A percentile compares a stretch with the other conserved stretches of the same genome.
These are phyloP conservation scores for Clarias pachynema DNA, from an alignment of 2,797 vertebrate genomes.

Conservation along the genomic window DNA sequence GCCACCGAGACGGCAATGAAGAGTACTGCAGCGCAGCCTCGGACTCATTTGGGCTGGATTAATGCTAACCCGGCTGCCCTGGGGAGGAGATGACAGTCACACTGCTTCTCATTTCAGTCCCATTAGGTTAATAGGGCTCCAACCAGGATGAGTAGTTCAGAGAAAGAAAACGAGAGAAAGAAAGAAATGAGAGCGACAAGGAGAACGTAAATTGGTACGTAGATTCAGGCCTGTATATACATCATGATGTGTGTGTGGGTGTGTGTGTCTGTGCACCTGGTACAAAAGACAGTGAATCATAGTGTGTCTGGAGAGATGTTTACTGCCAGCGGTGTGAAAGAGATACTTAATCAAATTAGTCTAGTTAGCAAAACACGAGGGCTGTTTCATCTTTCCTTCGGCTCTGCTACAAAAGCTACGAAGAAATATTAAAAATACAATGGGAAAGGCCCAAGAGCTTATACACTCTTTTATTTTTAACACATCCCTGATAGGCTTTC, in stretches of 20 bases:
- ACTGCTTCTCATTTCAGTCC: slow-evolving; percentile 48
- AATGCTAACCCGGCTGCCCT: slow-evolving; percentile 49
- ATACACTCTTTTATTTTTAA: slow-evolving; percentile 42
- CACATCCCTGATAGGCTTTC: slow-evolving; percentile 28
- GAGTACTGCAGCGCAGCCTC: slow-evolving; percentile 41
- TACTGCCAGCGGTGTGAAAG: slow-evolving; percentile 41
- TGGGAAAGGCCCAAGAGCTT: slow-evolving; percentile 19
- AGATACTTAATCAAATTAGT: slow-evolving; percentile 51
- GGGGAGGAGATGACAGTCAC: slow-evolving; percentile 51
- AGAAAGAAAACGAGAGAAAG: background rate
- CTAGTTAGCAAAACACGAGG: slow-evolving; percentile 46
- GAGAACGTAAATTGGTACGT: background rate
- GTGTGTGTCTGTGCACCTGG: background rate
- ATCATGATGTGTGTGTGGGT: background rate
- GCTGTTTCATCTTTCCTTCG: slow-evolving; percentile 12
- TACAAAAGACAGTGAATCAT: slow-evolving; percentile 29
- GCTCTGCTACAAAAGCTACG: slow-evolving; percentile 3
- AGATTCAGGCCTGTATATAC: background rate
- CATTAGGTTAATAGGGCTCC: slow-evolving; percentile 54
- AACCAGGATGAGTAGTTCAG: slow-evolving; percentile 23
- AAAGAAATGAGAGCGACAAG: background rate
- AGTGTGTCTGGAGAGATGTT: slow-evolving; percentile 15
- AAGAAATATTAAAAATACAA: slow-evolving; percentile 12
- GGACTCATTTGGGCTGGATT: slow-evolving; percentile 58
- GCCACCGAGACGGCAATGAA: slow-evolving; percentile 54